Evolutionary conservation across 2,888 invertebrate genomes (phyloP).

Genomic region (Ferrisia virgata): DNA sequence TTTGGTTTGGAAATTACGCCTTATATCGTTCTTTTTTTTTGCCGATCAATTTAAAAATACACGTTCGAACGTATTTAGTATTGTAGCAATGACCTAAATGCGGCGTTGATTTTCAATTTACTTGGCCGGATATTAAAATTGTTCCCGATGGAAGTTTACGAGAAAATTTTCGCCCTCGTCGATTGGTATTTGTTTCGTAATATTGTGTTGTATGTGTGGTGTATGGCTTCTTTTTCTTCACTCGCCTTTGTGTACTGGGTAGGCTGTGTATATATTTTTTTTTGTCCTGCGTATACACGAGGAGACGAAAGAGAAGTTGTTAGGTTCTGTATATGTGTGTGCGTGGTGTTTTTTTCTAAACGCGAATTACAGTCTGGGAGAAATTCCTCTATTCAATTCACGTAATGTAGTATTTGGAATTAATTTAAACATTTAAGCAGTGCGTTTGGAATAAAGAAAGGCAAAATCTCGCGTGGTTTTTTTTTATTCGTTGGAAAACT

Average conservation of each 20-base stretch:
- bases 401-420: constrained; percentile 2
- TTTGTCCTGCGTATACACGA: neutral
- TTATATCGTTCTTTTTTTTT: neutral
- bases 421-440: constrained; percentile 22
- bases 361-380: neutral
- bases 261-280: neutral
- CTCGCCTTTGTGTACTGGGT: no score
- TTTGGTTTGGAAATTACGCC: neutral
- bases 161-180: neutral
- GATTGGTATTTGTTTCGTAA: constrained; percentile 27
- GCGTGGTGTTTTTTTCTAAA: neutral
- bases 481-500: neutral
- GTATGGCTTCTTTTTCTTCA: neutral
- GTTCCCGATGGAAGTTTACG: constrained; percentile 21
- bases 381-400: constrained; percentile 25
- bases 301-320: neutral
- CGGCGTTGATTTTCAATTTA: constrained; percentile 18
- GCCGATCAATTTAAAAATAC: neutral
- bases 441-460: constrained; percentile 16
- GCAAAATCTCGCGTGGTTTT: neutral
- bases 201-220: neutral
- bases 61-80: constrained; percentile 8
- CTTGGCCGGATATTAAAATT: constrained; percentile 27
- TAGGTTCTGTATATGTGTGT: neutral
- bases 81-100: constrained; percentile 14